phyloP scores from a whole-genome alignment of 2,797 vertebrate genomes.

The Ctenopoma kingsleyae region DNA sequence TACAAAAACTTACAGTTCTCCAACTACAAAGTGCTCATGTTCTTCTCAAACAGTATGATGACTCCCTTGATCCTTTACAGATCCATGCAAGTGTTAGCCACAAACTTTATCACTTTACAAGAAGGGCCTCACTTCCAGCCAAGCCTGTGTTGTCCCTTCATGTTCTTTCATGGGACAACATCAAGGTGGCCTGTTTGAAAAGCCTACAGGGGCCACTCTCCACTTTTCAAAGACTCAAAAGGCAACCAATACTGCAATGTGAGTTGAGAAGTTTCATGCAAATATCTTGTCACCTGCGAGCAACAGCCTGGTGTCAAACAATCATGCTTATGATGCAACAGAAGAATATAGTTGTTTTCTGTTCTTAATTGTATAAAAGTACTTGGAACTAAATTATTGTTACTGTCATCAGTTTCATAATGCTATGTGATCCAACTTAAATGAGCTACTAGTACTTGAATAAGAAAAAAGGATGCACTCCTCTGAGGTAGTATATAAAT shows the following conservation, averaged over 20 bases:
- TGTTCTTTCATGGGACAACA: constrained; percentile 1
- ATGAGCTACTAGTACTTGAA: no score
- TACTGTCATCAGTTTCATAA: no score
- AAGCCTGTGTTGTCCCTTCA: neutral
- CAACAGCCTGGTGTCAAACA: neutral
- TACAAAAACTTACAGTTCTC: constrained; percentile 4
- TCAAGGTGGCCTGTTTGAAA: constrained; percentile 5
- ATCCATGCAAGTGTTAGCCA: constrained; percentile 2
- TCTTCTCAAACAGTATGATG: constrained; percentile 24
- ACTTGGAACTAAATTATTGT: no score
- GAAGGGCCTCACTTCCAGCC: constrained; percentile 2
- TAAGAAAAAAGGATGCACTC: no score
- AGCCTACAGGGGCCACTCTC: neutral
- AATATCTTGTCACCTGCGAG: neutral
- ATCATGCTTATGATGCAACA: neutral
- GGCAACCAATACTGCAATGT: neutral
- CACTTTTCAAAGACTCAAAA: constrained; percentile 5
- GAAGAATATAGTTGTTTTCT: constrained; percentile 1
- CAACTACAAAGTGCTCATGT: neutral
- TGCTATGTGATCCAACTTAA: no score
- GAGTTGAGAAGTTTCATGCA: constrained; percentile 4
- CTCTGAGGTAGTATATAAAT: neutral
- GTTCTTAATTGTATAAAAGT: neutral
- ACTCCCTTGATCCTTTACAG: constrained; percentile 16
- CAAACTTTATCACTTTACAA: neutral